Evolutionary conservation across 2,797 vertebrate species (phyloP).

Genomic region (Naso thynnoides): DNA sequence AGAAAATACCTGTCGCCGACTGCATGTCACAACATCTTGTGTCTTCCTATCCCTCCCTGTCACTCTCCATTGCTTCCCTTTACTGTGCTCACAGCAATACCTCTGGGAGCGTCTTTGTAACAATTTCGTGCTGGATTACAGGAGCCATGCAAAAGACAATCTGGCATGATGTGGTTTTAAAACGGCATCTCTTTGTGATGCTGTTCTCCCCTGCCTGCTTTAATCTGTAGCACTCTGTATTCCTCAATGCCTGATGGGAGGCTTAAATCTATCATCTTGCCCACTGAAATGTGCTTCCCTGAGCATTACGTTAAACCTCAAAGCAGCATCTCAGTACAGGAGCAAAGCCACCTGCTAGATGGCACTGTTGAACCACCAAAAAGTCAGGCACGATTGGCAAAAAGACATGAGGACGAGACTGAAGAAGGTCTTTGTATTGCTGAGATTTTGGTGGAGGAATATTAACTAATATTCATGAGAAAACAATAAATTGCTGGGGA

Average conservation of each 20-base stretch:
- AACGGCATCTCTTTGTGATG: conserved; percentile 76
- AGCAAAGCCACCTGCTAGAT: conserved; percentile 81
- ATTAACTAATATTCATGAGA: conserved; percentile 64
- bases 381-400: conserved; percentile 5
- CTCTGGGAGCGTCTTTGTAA: conserved; percentile 80
- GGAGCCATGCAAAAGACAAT: conserved; percentile 81
- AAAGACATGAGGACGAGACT: conserved; percentile 8
- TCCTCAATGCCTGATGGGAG: conserved; percentile 82
- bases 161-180: conserved; percentile 81
- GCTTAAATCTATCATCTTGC: conserved; percentile 85
- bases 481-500: conserved; percentile 59
- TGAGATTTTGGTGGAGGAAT: conserved; percentile 58
- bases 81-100: conserved; percentile 66
- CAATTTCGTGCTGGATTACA: conserved; percentile 83
- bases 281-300: conserved; percentile 83
- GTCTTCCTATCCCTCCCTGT: conserved; percentile 75
- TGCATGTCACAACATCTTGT: conserved; percentile 75
- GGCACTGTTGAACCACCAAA: conserved; percentile 85
- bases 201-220: conserved; percentile 78
- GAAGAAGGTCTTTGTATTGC: conserved; percentile 28
- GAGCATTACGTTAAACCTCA: conserved; percentile 80
- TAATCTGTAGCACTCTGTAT: conserved; percentile 80
- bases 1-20: conserved; percentile 75
- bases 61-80: conserved; percentile 76
- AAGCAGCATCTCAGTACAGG: conserved; percentile 40